Percentiles rank a stretch among this genome's conserved stretches.
phyloP scores from a whole-genome alignment of 2,888 invertebrate species.

The Cephus spinipes region DNA sequence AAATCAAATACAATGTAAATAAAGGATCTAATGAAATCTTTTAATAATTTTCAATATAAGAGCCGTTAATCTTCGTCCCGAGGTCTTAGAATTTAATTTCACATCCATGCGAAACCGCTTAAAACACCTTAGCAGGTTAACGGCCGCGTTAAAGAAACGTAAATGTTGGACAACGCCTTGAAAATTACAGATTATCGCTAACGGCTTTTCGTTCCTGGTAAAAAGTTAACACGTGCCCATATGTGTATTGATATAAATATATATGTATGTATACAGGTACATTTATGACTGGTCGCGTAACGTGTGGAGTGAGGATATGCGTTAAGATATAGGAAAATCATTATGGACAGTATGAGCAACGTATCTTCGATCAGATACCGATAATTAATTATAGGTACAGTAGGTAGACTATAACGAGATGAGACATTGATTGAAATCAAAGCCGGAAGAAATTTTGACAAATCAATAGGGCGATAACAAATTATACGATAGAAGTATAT shows the following conservation, averaged over 20 bases:
- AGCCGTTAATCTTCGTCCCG: neutral
- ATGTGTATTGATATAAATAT: neutral
- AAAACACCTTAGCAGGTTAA: neutral
- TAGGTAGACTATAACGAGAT: neutral
- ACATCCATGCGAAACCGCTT: neutral
- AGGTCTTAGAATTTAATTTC: neutral
- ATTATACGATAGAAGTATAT: neutral
- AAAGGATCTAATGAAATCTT: neutral
- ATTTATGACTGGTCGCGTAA: neutral
- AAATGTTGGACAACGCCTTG: neutral
- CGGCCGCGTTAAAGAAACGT: neutral
- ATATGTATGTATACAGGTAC: neutral
- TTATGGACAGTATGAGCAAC: neutral
- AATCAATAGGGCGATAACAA: neutral
- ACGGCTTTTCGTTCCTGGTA: neutral
- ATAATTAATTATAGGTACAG: neutral
- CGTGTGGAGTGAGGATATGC: neutral
- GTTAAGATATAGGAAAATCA: neutral
- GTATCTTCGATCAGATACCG: neutral
- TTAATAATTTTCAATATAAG: neutral
- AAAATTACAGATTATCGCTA: neutral
- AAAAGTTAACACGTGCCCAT: neutral
- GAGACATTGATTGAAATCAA: slow-evolving; percentile 34
- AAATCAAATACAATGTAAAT: neutral
- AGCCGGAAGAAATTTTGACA: slow-evolving; percentile 24